These are phyloP conservation scores for Harpegnathos saltator DNA, from an alignment of 1,140 invertebrate species.

Conservation along the genomic window DNA sequence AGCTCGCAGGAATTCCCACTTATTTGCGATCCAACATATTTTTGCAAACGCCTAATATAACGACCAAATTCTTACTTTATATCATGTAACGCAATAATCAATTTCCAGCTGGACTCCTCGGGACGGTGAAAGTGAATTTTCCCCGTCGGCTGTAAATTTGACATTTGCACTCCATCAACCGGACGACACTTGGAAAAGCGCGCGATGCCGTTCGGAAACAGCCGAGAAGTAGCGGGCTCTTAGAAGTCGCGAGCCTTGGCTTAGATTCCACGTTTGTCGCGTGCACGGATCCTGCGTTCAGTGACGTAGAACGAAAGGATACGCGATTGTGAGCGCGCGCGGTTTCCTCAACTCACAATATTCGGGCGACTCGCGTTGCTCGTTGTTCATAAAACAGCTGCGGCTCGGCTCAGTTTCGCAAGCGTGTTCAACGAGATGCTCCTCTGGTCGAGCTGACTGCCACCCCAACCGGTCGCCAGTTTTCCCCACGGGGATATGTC, in stretches of 20 bases:
- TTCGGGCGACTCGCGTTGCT: conserved; percentile 22
- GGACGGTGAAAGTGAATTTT: no score
- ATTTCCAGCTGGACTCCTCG: no score
- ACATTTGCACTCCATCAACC: background rate
- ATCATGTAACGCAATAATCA: no score
- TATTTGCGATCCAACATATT: no score
- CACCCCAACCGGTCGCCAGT: no score
- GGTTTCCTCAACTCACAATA: conserved; percentile 28
- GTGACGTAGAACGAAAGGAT: conserved; percentile 50
- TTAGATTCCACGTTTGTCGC: conserved; percentile 76
- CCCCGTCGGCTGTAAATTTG: no score
- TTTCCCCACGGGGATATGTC: no score
- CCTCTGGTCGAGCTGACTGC: no score
- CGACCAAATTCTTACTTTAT: no score
- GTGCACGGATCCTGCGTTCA: conserved; percentile 51
- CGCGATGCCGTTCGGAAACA: conserved; percentile 36
- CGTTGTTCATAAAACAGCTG: conserved; percentile 16
- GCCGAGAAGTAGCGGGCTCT: conserved; percentile 16
- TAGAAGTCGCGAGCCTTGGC: conserved; percentile 71
- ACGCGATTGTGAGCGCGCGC: background rate
- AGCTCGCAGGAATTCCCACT: no score
- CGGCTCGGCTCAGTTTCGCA: conserved; percentile 7
- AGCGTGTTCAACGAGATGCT: conserved; percentile 21
- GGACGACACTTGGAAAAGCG: conserved; percentile 6
- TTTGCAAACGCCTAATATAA: no score